Base-by-base conservation (phyloP, 1,140 invertebrate genomes). In the Teleogryllus occipitalis region DNA sequence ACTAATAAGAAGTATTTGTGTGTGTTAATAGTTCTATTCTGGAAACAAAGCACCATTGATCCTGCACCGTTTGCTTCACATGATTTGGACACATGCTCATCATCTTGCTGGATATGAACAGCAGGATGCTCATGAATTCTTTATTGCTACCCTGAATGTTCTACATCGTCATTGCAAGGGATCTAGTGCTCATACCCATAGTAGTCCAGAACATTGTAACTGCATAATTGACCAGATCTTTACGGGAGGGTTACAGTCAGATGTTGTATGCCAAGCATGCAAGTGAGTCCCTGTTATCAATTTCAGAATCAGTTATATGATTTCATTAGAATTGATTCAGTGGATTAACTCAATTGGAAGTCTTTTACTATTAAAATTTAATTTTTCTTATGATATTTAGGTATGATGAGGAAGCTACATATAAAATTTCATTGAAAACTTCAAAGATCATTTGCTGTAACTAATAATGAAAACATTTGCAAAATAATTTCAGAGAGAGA, bases 151-250 rank as follows among this genome's bases (percentile, higher is more conserved):
- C 5, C 88, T 99, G 39, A 94, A 98, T 85, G 93, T 98, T 8
- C 86, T 99, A 46, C 97, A 99, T 87, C 89, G 93, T 85, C 96
- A 95, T 84, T 92, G 90, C 84, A 88, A 88, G 86, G 88, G 85
- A 81, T 83, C 85, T 77, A 85, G 84, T 78, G 79, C 83, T 79
- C 83, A 84, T 79, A 80, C 77, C 81, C 79, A 83, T 82, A 79
- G 74, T 46, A 87, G 89, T 86, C 90, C 91, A 79, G 90, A 93
- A 82, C 92, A 94, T 81, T 99, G 97, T 87, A 94, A 96, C 82
- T 99, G 97, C 88, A 98, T 99, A 83, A 97, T 99, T 81, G 97
- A 99, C 88, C 94, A 97, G 86, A 98, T 99, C 82, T 99, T 99
- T 85, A 97, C 96, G 3, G 98, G 98, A 18, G 94, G 95, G 75